Evolutionary conservation across 2,113 vertebrate species (phyloP), one percentile per base, ranked within the genome.

Genomic region (Pollachius pollachius): DNA sequence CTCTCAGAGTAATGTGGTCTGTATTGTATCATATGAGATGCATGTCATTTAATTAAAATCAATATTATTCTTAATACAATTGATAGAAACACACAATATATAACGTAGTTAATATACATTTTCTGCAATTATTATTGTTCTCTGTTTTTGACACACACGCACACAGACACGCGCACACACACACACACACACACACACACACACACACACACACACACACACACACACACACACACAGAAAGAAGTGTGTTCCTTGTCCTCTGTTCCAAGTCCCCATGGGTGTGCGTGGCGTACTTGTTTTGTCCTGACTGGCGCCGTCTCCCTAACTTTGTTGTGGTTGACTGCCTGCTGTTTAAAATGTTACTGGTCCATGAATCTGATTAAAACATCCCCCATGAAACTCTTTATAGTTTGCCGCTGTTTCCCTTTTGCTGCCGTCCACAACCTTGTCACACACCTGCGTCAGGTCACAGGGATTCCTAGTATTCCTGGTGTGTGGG

Each of bases 361-460:
- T 91, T 89, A 86, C 79, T 70, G 77, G 83, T 74, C 76, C 64
- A 82, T 85, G 87, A 91, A 88, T 85, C 58, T 70, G 87, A 90
- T 89, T 85, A 88, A 89, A 92, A 85, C 81, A 81, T 70, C 81
- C 80, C 80, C 81, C 19, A 67, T 78, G 76, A 88, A 90, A 84
- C 64, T 69, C 79, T 90, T 87, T 88, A 88, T 68, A 54, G 81
- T 71, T 54, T 82, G 84, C 85, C 77, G 76, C 81, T 74, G 82
- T 83, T 71, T 52, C 30, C 64, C 57, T 67, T 67, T 84, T 73
- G 74, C 62, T 68, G 11, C 69, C 58, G 27, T 70, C 71, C 74
- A 80, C 77, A 77, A 69, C 75, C 81, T 61, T 70, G 68, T 6
- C 70, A 70, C 63, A 37, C 62, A 67, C 67, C 69, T 23, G 67